These are phyloP conservation scores for Poeciliopsis retropinna DNA, from an alignment of 2,113 vertebrate species.

Conservation along the genomic window DNA sequence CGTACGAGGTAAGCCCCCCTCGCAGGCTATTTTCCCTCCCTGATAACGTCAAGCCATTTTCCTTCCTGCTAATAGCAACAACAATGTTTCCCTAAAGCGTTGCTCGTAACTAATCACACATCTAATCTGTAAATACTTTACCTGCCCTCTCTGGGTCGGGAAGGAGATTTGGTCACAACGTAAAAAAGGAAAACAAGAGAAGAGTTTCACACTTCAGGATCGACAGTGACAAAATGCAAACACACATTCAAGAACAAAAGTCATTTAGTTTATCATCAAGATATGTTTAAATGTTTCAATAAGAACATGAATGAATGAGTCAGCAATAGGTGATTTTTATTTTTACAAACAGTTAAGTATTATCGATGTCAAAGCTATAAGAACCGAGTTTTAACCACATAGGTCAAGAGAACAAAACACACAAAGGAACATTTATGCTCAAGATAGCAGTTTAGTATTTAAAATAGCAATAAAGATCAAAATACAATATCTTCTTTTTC, in stretches of 20 bases:
- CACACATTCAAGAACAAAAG: constrained; percentile 17
- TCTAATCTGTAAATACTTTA: constrained; percentile 8
- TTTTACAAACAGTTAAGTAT: constrained; percentile 15
- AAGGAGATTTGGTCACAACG: background rate
- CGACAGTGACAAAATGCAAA: background rate
- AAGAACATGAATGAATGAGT: constrained; percentile 1
- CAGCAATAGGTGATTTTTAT: background rate
- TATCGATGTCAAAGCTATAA: constrained; percentile 7
- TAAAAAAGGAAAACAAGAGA: background rate
- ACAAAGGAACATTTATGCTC: too few relatives aligned
- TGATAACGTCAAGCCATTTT: constrained; percentile 5
- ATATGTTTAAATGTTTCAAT: constrained; percentile 16
- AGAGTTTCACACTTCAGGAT: background rate
- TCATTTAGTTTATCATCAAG: constrained; percentile 3
- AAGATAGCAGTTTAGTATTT: too few relatives aligned
- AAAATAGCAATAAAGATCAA: too few relatives aligned
- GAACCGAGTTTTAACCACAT: background rate
- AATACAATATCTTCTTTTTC: too few relatives aligned
- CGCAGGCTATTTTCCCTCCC: constrained; percentile 5
- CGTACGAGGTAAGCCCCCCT: background rate
- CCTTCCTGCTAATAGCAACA: constrained; percentile 12
- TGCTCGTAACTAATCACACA: background rate
- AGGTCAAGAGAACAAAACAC: too few relatives aligned
- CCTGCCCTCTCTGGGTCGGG: background rate
- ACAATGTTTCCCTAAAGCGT: constrained; percentile 4